Conservation (phyloP, 2,113 vertebrate genomes). For the Menura novaehollandiae region DNA sequence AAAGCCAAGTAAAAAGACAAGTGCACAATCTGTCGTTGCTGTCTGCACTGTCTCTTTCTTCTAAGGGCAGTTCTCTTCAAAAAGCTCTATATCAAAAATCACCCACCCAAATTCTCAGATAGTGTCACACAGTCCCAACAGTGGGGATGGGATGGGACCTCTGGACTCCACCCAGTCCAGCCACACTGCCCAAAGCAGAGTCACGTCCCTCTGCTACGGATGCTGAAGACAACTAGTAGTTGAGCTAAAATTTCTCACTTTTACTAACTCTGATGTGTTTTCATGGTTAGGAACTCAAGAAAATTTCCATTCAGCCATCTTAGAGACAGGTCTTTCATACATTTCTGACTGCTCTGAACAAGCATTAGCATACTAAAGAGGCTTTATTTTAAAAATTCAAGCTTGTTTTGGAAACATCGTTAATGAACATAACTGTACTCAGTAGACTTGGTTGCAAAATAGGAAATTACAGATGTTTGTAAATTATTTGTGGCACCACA, state of each 20-base stretch:
- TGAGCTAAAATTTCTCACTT: background rate
- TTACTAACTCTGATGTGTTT: background rate
- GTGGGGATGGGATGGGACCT: background rate
- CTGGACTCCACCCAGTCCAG: background rate
- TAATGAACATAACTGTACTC: background rate
- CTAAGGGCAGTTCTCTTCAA: background rate
- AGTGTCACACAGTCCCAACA: background rate
- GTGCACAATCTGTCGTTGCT: background rate
- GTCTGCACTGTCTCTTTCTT: background rate
- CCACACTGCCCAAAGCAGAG: background rate
- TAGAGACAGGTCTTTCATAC: background rate
- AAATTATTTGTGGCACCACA: constrained; percentile 13
- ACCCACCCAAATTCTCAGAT: background rate
- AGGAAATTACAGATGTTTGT: background rate
- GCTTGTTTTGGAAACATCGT: background rate
- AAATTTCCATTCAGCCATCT: background rate
- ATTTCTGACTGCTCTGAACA: background rate
- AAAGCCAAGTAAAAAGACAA: constrained; percentile 5
- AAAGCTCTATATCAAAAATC: background rate
- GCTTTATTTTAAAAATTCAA: constrained; percentile 4
- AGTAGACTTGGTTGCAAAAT: background rate
- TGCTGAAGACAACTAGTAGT: background rate
- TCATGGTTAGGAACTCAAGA: background rate
- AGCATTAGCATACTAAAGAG: background rate
- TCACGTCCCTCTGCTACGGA: background rate